Percentiles rank a stretch among this genome's conserved stretches.
Conservation (phyloP, 2,888 invertebrate species). For the Neuroscelio doddi region DNA sequence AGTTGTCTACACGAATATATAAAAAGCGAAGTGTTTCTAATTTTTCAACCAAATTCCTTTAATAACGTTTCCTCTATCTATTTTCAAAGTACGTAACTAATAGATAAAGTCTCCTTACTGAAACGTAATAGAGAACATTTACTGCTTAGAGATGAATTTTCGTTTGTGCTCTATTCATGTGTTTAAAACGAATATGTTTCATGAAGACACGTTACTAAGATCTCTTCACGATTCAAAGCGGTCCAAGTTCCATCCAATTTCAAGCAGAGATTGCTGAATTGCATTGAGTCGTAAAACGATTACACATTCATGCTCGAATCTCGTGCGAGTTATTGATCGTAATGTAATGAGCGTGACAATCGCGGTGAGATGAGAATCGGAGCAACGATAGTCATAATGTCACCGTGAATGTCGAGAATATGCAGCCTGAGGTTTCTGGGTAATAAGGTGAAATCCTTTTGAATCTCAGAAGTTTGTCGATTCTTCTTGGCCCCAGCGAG, state of each 20-base stretch:
- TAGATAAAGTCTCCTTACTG: too few relatives aligned
- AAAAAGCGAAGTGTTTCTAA: background rate
- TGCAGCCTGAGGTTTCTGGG: constrained; percentile 39
- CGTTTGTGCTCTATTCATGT: background rate
- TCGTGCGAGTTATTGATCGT: constrained; percentile 42
- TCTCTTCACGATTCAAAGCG: constrained; percentile 5
- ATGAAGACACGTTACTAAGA: background rate
- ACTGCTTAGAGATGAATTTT: background rate
- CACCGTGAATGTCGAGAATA: constrained; percentile 30
- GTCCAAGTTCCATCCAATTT: constrained; percentile 6
- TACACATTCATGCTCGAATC: constrained; percentile 24
- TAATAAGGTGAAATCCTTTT: constrained; percentile 49
- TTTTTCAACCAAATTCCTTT: too few relatives aligned
- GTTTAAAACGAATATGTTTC: background rate
- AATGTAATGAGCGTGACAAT: constrained; percentile 54
- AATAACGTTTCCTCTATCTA: background rate
- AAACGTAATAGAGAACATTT: background rate
- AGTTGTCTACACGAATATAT: background rate
- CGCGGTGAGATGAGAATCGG: constrained; percentile 14
- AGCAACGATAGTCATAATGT: constrained; percentile 42
- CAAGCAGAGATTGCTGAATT: background rate
- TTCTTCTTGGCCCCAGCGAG: constrained; percentile 27
- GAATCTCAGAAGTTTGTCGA: constrained; percentile 31
- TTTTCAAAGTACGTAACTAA: too few relatives aligned
- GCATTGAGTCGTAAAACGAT: constrained; percentile 36